These are phyloP conservation scores for Oryctes rhinoceros DNA, from an alignment of 1,140 invertebrate genomes.

Conservation along the genomic window DNA sequence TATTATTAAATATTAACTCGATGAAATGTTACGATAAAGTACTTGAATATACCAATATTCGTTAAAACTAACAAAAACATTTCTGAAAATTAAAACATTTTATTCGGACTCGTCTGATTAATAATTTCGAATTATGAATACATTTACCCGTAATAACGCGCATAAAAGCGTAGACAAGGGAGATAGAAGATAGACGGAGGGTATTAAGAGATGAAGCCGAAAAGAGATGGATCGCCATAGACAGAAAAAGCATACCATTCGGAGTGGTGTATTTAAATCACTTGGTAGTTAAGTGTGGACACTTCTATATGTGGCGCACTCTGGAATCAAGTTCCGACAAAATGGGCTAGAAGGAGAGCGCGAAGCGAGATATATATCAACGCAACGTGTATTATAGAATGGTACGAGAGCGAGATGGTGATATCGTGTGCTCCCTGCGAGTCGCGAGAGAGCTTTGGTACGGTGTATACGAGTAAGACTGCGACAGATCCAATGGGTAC, in stretches of 20 bases:
- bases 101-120: neutral
- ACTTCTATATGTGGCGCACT: constrained; percentile 20
- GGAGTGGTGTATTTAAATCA: constrained; percentile 35
- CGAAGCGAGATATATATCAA: neutral
- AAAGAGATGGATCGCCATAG: neutral
- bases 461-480: constrained; percentile 47
- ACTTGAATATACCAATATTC: no score
- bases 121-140: constrained; percentile 2
- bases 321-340: constrained; percentile 1
- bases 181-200: neutral
- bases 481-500: constrained; percentile 43
- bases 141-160: neutral
- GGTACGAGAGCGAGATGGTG: neutral
- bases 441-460: neutral
- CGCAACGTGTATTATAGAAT: neutral
- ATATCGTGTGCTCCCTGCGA: neutral
- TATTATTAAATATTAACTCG: no score
- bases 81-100: neutral
- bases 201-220: neutral
- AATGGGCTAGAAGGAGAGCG: neutral
- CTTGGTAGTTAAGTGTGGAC: constrained; percentile 36
- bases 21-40: no score
- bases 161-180: neutral
- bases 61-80: no score
- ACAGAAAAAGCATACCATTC: constrained; percentile 18